Base-by-base conservation (phyloP, 2,797 vertebrate species). In the Lepilemur ruficaudatus region DNA sequence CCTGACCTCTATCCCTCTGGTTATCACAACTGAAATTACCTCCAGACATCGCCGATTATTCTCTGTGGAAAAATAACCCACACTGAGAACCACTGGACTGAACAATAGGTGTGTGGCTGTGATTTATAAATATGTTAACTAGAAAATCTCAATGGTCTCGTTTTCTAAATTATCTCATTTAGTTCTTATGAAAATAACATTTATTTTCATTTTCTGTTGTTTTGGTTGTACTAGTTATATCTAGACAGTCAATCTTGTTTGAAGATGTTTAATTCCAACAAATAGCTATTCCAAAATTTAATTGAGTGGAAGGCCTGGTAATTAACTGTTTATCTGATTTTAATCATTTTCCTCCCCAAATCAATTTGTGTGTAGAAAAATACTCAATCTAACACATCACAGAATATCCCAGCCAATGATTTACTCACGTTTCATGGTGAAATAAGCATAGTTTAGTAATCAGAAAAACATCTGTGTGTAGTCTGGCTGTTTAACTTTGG, bases 231-330 rank as follows among this genome's bases (percentile, higher is more conserved):
- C 46, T 91, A 65, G 72, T 46, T 93, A 46, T 81, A 95, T 95
- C 92, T 81, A 72, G 57, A 79, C 13, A 95, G 65, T 85, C 67
- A 70, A 81, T 95, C 97, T 95, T 92, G n/a, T 87, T 93, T 96
- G 89, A 97, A 91, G 91, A 95, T 81, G 38, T 96, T 83, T 91
- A 94, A 96, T 97, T 93, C 86, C 97, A 96, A 95, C 15, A 96
- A 96, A 93, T 97, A 95, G 92, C 61, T 96, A 48, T 93, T 97
- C 92, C 55, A 94, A 94, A 91, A 95, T 95, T 72, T 97, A 98
- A 97, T 97, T 96, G 91, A 87, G 50, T 96, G 70, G 61, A 97
- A 96, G 46, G 50, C 35, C 61, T 95, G 35, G 18, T 87, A 97
- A 97, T 94, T 97, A 96, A 81, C 69, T 69, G 32, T 79, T 95